These are phyloP conservation scores for Torymus texanus DNA, from an alignment of 2,888 invertebrate genomes.

Conservation along the genomic window DNA sequence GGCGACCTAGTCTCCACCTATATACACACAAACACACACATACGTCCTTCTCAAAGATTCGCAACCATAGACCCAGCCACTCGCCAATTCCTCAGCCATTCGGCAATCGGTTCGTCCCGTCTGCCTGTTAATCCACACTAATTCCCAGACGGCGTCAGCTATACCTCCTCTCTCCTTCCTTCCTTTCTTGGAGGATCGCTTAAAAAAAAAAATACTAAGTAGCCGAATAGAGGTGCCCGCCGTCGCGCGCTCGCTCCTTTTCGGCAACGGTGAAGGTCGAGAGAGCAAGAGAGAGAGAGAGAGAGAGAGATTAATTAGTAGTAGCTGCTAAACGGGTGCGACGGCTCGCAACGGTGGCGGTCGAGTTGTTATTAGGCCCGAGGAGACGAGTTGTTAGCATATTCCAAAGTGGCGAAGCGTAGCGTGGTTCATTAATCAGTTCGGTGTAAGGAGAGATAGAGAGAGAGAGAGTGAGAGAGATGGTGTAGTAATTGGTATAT, in stretches of 20 bases:
- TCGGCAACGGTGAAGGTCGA: no score
- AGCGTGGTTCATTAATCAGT: not conserved
- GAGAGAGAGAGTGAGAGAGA: no score
- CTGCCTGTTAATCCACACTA: slow-evolving; percentile 63
- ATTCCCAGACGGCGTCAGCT: slow-evolving; percentile 62
- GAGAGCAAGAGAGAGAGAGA: no score
- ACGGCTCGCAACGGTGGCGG: not conserved
- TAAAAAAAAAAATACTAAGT: slow-evolving; percentile 52
- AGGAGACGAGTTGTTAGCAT: not conserved
- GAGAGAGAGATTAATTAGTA: no score
- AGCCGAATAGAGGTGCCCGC: slow-evolving; percentile 29
- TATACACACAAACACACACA: no score
- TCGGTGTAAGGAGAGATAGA: not conserved
- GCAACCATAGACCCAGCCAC: no score
- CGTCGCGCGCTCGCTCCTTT: no score
- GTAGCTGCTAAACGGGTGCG: no score
- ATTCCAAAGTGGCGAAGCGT: not conserved
- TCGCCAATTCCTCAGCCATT: slow-evolving; percentile 49
- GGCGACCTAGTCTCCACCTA: no score
- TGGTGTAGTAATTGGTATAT: no score
- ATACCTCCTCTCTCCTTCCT: slow-evolving; percentile 35
- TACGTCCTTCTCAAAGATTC: no score
- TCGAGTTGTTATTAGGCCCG: not conserved
- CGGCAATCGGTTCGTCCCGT: slow-evolving; percentile 54
- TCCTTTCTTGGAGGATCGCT: not conserved